Evolutionary conservation across 1,140 invertebrate species (phyloP).

Genomic region (Prorops nasuta): DNA sequence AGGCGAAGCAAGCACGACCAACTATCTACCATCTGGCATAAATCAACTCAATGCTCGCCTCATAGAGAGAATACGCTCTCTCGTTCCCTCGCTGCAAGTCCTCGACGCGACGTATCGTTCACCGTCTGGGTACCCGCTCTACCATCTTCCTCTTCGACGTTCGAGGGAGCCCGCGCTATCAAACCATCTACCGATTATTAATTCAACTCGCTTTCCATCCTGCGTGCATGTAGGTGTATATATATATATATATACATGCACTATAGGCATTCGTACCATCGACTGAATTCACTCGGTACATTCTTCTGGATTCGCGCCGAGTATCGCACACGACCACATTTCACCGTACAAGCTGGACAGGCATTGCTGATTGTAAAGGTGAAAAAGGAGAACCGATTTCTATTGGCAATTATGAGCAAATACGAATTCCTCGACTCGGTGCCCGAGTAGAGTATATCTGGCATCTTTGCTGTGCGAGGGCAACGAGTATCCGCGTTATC

Average conservation of each 20-base stretch:
- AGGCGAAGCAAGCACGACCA: conserved; percentile 35
- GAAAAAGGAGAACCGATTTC: no score
- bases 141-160: conserved; percentile 1
- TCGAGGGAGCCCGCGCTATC: conserved; percentile 31
- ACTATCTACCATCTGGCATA: conserved; percentile 51
- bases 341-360: no score
- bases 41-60: conserved; percentile 48
- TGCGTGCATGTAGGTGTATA: no score
- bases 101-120: no score
- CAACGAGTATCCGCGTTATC: no score
- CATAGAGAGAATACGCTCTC: conserved; percentile 27
- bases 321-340: no score
- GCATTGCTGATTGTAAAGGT: no score
- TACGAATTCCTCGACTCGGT: no score
- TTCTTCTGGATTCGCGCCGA: neutral
- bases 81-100: neutral
- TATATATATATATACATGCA: neutral
- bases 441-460: no score
- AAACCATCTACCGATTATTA: conserved; percentile 45
- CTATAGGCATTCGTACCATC: neutral
- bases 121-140: neutral
- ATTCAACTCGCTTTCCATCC: conserved; percentile 38
- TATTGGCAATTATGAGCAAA: no score
- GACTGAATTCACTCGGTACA: neutral
- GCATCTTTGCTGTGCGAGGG: no score